Base-by-base conservation (phyloP, 2,888 invertebrate species). In the Drosophila neoperkinsi region DNA sequence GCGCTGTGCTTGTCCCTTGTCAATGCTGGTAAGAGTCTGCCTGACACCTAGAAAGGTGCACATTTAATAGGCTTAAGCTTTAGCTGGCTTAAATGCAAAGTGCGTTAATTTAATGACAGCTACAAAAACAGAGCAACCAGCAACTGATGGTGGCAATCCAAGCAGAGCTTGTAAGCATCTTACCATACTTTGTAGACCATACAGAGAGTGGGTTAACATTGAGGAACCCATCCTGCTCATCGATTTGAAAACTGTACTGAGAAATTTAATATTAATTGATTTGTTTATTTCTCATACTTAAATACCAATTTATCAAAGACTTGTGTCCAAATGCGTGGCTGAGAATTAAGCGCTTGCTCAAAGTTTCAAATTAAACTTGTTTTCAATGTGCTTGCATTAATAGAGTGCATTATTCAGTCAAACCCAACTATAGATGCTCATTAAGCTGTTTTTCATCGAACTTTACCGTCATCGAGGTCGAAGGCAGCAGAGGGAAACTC, bases 81-180 rank as follows among this genome's bases (percentile, higher is more conserved):
- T 74, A 86, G 83, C 59, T 51, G 74, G 76, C 79, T 83, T 79
- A 83, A 85, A 81, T 86, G 81, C 81, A 86, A 74, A 86, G 79
- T 74, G 72, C 70, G 76, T 88, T 88, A 71, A 74, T 81, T 83
- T 81, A 81, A 85, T 73, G 88, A 72, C 81, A 74, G 62, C 51
- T 52, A 65, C 72, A 70, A 63, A 51, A 67, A 64, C 49, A 71
- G 46, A 31, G 16, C 36, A 36, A 38, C 28, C 56, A 33, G 16
- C 30, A 13, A n/a, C 25, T 16, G 49, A 30, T 46, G 30, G 16
- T 25, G 50, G 5, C 25, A 18, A 51, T 33, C 43, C 34, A 21
- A 34, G 18, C 34, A 10, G 28, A n/a, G n/a, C 52, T 11, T 58
- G 59, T 46, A 57, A 21, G 31, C 55, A 55, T 55, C 51, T 38